Conservation (phyloP, 2,888 invertebrate genomes). For the Saturnia japonica region DNA sequence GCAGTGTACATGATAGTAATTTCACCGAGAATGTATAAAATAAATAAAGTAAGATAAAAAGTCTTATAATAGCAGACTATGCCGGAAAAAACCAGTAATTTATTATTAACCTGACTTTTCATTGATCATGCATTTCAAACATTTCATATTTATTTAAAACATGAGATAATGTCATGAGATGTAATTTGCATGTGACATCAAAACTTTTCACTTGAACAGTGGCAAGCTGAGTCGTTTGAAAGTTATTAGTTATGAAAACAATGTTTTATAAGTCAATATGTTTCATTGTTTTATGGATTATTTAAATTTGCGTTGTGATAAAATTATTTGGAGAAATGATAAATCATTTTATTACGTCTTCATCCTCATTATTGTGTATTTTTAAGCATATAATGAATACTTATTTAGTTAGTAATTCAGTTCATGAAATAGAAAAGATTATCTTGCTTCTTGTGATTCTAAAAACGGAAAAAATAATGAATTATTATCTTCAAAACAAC, state of each 20-base stretch:
- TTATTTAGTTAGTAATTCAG: background rate
- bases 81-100: background rate
- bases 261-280: background rate
- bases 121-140: background rate
- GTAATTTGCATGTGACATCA: background rate
- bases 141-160: background rate
- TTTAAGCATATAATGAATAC: background rate
- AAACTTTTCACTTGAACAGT: background rate
- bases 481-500: background rate
- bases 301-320: background rate
- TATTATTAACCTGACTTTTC: background rate
- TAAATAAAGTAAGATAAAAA: background rate
- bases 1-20: background rate
- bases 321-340: constrained; percentile 8
- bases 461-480: background rate
- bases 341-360: background rate
- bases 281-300: constrained; percentile 1
- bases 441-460: background rate
- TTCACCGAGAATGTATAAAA: background rate
- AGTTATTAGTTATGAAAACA: constrained; percentile 4
- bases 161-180: background rate
- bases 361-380: background rate
- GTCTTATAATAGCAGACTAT: background rate
- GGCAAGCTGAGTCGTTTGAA: background rate
- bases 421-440: no score